phyloP scores from a whole-genome alignment of 2,888 invertebrate species.

The Ophonus ardosiacus region DNA sequence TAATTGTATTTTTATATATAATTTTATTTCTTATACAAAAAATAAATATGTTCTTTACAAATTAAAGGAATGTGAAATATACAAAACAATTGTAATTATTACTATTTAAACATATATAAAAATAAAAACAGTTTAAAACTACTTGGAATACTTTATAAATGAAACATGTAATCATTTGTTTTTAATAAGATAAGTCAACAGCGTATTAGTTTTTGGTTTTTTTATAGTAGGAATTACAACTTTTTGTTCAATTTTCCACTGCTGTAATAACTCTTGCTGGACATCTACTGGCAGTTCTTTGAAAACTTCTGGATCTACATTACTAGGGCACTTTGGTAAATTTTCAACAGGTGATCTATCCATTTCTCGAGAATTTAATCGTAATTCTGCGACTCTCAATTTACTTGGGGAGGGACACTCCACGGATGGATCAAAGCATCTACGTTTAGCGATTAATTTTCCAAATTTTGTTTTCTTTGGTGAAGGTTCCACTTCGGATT shows the following conservation, averaged over 20 bases:
- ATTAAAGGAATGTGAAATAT: slow-evolving; percentile 41
- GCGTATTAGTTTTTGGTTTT: slow-evolving; percentile 80
- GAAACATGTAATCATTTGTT: slow-evolving; percentile 77
- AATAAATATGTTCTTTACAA: slow-evolving; percentile 38
- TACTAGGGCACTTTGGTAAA: slow-evolving; percentile 78
- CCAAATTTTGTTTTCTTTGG: slow-evolving; percentile 83
- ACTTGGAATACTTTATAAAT: slow-evolving; percentile 9
- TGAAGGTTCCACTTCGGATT: slow-evolving; percentile 85
- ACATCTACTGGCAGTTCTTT: slow-evolving; percentile 84
- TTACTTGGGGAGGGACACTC: slow-evolving; percentile 84
- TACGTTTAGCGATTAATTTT: slow-evolving; percentile 76
- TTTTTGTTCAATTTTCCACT: slow-evolving; percentile 77
- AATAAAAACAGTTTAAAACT: slow-evolving; percentile 1
- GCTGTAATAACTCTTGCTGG: slow-evolving; percentile 85
- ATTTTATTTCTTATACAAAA: slow-evolving; percentile 45
- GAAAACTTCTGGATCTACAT: slow-evolving; percentile 84
- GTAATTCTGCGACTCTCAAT: slow-evolving; percentile 82
- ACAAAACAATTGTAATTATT: slow-evolving; percentile 54
- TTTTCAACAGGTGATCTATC: slow-evolving; percentile 71
- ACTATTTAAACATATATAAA: slow-evolving; percentile 41
- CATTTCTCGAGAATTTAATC: slow-evolving; percentile 81
- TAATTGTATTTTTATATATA: not conserved
- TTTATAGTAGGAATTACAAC: slow-evolving; percentile 74
- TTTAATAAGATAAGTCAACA: slow-evolving; percentile 84
- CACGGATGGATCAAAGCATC: slow-evolving; percentile 73